These are phyloP conservation scores for Lapara coniferarum DNA, from an alignment of 2,888 invertebrate species.

Conservation along the genomic window DNA sequence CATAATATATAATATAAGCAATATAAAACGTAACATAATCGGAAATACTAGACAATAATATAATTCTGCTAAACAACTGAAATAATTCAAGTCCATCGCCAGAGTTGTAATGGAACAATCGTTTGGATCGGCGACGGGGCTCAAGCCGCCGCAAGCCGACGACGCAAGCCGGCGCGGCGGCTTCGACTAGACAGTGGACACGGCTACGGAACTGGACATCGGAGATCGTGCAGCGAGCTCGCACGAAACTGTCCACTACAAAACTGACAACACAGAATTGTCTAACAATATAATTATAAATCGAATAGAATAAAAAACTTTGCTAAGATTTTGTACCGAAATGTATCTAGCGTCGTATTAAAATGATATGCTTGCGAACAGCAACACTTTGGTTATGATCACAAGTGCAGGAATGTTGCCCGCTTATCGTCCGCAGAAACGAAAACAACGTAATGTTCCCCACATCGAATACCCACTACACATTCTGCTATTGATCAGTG, in stretches of 20 bases:
- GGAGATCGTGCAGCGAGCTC: constrained; percentile 40
- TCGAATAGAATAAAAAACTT: constrained; percentile 78
- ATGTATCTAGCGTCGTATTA: constrained; percentile 77
- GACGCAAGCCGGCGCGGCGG: constrained; percentile 52
- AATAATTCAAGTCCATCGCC: constrained; percentile 72
- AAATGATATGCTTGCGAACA: constrained; percentile 81
- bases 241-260: constrained; percentile 57
- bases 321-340: constrained; percentile 79
- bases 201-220: constrained; percentile 49
- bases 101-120: constrained; percentile 59
- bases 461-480: constrained; percentile 71
- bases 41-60: constrained; percentile 82
- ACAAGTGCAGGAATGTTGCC: constrained; percentile 66
- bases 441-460: constrained; percentile 55
- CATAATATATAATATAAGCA: constrained; percentile 83
- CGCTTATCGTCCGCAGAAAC: constrained; percentile 55
- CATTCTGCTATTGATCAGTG: constrained; percentile 76
- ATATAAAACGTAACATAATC: constrained; percentile 84
- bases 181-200: constrained; percentile 59
- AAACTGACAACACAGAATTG: constrained; percentile 69
- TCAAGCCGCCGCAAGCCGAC: constrained; percentile 49
- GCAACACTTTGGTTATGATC: constrained; percentile 80
- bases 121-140: constrained; percentile 37
- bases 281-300: constrained; percentile 77
- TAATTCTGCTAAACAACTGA: constrained; percentile 83